Percentiles rank a stretch among this genome's conserved stretches.
Conservation (phyloP, 2,888 invertebrate species). For the Hipparchia semele region DNA sequence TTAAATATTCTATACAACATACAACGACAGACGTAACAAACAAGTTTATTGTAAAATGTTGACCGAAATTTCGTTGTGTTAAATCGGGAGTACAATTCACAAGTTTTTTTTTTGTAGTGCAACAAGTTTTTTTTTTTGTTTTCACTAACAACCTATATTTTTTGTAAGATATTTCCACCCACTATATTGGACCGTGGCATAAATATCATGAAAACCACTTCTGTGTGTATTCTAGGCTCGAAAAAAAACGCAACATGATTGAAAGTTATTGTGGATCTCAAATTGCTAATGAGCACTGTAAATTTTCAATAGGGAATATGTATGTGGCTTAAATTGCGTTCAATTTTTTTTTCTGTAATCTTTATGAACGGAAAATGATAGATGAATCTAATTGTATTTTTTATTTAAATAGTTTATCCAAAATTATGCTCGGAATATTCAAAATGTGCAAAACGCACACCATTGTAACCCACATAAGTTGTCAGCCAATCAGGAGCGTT, state of each 20-base stretch:
- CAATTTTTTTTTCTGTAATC: no score
- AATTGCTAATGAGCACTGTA: not conserved
- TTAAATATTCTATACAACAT: no score
- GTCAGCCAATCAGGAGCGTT: no score
- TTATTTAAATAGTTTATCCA: no score
- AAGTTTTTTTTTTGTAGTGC: constrained; percentile 15
- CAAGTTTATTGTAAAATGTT: no score
- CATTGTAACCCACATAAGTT: no score
- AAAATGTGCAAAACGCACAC: no score
- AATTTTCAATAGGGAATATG: not conserved
- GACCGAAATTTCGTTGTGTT: not conserved
- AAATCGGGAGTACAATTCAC: constrained; percentile 3
- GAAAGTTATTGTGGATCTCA: not conserved
- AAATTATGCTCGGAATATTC: no score
- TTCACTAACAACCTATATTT: constrained; percentile 8
- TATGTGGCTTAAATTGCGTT: no score
- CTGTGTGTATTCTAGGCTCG: not conserved
- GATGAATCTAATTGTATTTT: no score
- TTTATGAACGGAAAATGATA: no score
- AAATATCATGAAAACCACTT: not conserved
- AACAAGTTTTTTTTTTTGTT: constrained; percentile 1
- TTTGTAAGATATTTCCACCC: not conserved
- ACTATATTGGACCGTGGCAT: not conserved
- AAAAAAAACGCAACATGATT: not conserved
- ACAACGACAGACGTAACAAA: no score